phyloP scores from a whole-genome alignment of 2,888 invertebrate species.

The Lottia scabra region DNA sequence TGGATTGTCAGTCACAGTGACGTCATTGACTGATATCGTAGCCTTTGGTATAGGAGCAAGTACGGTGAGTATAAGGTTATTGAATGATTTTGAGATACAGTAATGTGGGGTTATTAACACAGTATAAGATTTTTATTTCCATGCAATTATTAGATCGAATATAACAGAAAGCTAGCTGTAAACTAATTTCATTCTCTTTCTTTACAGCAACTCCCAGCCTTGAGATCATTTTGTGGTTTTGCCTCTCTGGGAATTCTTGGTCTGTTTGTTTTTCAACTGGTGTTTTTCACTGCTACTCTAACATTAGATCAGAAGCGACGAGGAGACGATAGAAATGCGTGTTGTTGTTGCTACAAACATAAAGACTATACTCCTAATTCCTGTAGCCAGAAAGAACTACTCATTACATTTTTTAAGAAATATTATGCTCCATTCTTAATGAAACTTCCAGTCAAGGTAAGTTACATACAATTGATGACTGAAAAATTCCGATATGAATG shows the following conservation, averaged over 20 bases:
- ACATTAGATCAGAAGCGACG: conserved; percentile 76
- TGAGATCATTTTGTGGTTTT: conserved; percentile 86
- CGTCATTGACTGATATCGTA: conserved; percentile 84
- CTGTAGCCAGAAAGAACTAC: conserved; percentile 73
- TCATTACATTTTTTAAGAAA: conserved; percentile 74
- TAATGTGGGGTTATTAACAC: no score
- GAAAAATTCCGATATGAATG: no score
- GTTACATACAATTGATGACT: no score
- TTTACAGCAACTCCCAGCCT: conserved; percentile 80
- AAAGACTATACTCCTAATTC: conserved; percentile 72
- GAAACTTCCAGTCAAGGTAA: conserved; percentile 77
- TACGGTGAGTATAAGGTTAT: conserved; percentile 73
- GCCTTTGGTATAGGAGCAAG: conserved; percentile 84
- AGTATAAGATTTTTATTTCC: no score
- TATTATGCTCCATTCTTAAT: conserved; percentile 78
- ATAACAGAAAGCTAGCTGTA: no score
- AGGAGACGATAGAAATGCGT: conserved; percentile 41
- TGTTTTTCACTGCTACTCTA: conserved; percentile 84
- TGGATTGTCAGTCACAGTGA: conserved; percentile 86
- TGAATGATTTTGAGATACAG: no score
- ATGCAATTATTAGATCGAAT: no score
- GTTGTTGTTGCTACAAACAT: conserved; percentile 76
- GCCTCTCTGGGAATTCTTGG: conserved; percentile 83
- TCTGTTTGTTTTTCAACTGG: conserved; percentile 77
- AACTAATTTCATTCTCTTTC: no score